Conservation (phyloP, 2,797 vertebrate genomes). For the Gymnodraco acuticeps region DNA sequence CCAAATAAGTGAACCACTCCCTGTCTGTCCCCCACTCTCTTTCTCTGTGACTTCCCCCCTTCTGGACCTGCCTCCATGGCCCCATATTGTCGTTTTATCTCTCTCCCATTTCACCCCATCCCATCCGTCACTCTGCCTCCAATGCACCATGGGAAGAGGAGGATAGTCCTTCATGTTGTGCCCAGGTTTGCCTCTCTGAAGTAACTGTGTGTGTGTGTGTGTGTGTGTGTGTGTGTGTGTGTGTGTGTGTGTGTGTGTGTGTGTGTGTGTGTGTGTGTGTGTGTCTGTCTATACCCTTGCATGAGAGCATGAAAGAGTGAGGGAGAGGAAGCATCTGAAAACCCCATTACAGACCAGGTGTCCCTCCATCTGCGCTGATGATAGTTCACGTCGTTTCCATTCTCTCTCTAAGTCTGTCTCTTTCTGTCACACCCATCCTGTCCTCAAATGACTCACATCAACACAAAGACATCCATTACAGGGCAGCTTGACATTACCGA, state of each 20-base stretch:
- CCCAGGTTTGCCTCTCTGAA: constrained; percentile 77
- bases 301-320: constrained; percentile 46
- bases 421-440: constrained; percentile 40
- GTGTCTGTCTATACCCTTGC: constrained; percentile 23
- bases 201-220: constrained; percentile 40
- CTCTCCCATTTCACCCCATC: constrained; percentile 63
- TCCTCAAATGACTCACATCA: constrained; percentile 25
- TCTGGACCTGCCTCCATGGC: constrained; percentile 64
- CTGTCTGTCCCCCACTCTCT: constrained; percentile 46
- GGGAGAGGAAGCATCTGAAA: constrained; percentile 53
- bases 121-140: constrained; percentile 67
- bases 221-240: constrained; percentile 28
- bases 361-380: constrained; percentile 81
- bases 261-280: constrained; percentile 25
- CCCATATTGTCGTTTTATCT: constrained; percentile 73
- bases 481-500: constrained; percentile 37
- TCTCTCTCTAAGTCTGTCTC: constrained; percentile 11
- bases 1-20: constrained; percentile 64
- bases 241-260: too few species aligned
- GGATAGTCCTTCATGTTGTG: constrained; percentile 73
- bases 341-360: constrained; percentile 77
- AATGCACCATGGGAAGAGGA: constrained; percentile 64
- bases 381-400: constrained; percentile 54
- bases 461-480: constrained; percentile 37
- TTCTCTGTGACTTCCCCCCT: constrained; percentile 32